A percentile compares a stretch with the other conserved stretches of the same genome.
Conservation (phyloP, 2,113 vertebrate genomes). For the Dinomys branickii region DNA sequence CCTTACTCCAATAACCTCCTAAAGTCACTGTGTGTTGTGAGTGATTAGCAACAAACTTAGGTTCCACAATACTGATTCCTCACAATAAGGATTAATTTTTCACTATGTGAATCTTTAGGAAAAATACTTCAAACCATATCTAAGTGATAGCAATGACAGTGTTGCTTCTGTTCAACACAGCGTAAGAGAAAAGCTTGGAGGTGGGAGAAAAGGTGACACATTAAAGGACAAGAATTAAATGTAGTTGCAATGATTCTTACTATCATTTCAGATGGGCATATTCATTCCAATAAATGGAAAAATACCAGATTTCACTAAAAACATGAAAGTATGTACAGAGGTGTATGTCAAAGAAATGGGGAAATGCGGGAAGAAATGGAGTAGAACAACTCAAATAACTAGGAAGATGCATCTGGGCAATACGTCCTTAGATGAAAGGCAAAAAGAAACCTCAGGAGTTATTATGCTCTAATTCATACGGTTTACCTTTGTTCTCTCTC, state of each 20-base stretch:
- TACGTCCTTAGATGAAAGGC: neutral
- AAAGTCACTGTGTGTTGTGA: neutral
- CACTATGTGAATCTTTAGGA: neutral
- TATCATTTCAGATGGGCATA: neutral
- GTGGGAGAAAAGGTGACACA: neutral
- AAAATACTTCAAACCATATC: neutral
- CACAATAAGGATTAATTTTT: neutral
- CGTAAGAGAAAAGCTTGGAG: neutral
- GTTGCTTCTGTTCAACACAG: neutral
- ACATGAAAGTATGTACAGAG: neutral
- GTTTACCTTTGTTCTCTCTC: neutral
- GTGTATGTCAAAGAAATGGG: neutral
- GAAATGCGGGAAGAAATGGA: neutral
- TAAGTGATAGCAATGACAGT: neutral
- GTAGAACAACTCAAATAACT: neutral
- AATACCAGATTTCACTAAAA: neutral
- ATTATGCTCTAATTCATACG: neutral
- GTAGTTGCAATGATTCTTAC: neutral
- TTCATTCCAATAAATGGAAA: neutral
- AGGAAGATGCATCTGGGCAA: neutral
- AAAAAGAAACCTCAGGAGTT: neutral
- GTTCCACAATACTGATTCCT: neutral
- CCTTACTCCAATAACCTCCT: neutral
- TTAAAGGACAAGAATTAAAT: neutral
- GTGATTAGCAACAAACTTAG: neutral